These are phyloP conservation scores for Orchestia grillus DNA, from an alignment of 1,140 invertebrate species.

Conservation along the genomic window DNA sequence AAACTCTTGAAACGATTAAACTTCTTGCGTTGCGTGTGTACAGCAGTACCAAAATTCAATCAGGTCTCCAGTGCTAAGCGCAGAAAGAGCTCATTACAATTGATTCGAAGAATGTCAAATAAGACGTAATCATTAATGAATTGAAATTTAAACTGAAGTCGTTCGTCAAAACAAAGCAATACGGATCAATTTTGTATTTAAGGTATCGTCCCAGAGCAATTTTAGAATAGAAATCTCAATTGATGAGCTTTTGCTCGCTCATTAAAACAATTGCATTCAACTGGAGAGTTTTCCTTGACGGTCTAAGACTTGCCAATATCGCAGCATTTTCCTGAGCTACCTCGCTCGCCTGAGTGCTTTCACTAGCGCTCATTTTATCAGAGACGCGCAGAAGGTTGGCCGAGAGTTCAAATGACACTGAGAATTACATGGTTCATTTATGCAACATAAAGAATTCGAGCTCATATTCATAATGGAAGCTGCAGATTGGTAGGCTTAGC, in stretches of 20 bases:
- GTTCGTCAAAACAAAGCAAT: background rate
- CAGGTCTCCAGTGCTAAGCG: background rate
- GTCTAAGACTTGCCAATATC: background rate
- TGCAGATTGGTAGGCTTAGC: conserved; percentile 34
- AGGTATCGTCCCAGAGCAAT: too few species aligned
- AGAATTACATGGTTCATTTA: conserved; percentile 29
- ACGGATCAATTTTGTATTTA: too few species aligned
- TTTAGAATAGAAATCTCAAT: background rate
- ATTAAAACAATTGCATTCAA: background rate
- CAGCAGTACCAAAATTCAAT: too few species aligned
- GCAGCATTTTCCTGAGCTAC: background rate
- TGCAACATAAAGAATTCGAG: conserved; percentile 30
- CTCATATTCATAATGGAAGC: conserved; percentile 31
- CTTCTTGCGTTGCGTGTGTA: too few species aligned
- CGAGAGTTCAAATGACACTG: background rate
- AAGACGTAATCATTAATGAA: background rate
- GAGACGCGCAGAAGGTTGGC: background rate
- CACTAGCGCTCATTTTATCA: background rate
- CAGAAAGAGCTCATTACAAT: background rate
- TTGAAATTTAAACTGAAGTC: background rate
- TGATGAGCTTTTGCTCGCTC: background rate
- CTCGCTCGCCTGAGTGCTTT: background rate
- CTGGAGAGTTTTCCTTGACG: background rate
- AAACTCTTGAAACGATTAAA: too few species aligned
- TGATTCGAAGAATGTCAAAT: background rate